phyloP scores from a whole-genome alignment of 2,113 vertebrate species.

The Brienomyrus longianalis region DNA sequence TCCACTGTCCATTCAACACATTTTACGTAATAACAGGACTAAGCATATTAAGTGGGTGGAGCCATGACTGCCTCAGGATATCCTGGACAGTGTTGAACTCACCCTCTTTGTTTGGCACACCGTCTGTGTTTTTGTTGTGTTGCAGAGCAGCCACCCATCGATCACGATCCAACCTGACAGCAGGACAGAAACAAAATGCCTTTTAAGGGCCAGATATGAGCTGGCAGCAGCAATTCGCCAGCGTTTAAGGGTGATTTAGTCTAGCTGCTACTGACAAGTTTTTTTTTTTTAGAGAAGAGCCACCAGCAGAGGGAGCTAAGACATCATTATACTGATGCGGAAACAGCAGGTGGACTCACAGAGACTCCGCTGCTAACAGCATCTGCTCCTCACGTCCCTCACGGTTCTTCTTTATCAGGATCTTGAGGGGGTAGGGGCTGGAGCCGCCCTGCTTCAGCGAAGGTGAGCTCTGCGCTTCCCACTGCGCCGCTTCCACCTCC shows the following conservation, averaged over 20 bases:
- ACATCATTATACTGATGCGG: background rate
- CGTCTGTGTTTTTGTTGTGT: conserved; percentile 48
- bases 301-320: conserved; percentile 3
- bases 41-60: background rate
- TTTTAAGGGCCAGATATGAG: conserved; percentile 6
- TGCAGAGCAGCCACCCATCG: conserved; percentile 78
- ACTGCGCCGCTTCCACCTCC: conserved; percentile 52
- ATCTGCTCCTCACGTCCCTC: conserved; percentile 70
- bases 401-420: conserved; percentile 75
- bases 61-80: background rate
- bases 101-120: conserved; percentile 65
- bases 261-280: background rate
- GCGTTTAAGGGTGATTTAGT: background rate
- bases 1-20: background rate
- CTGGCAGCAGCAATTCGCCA: background rate
- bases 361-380: conserved; percentile 65
- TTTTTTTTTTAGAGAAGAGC: background rate
- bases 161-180: conserved; percentile 74
- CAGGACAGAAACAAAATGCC: conserved; percentile 21
- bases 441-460: conserved; percentile 40
- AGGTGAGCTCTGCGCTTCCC: conserved; percentile 36
- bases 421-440: conserved; percentile 56
- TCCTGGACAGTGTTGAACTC: background rate
- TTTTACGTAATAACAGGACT: background rate
- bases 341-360: conserved; percentile 57